Evolutionary conservation across 2,797 vertebrate genomes (phyloP).

Genomic region (Meriones psammophilus): DNA sequence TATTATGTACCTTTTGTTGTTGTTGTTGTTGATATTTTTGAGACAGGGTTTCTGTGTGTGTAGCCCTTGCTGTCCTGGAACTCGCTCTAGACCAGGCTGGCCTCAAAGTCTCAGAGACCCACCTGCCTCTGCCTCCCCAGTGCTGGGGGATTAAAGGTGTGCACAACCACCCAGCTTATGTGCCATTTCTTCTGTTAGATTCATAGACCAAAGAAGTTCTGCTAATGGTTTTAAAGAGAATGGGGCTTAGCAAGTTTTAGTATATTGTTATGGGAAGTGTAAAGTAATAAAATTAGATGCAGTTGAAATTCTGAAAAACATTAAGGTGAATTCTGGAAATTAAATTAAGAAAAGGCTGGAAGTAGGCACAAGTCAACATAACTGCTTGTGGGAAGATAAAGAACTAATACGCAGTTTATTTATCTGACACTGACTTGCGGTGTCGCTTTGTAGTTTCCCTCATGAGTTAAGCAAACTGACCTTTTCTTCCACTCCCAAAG

Average conservation of each 20-base stretch:
- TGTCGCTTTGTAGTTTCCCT: slow-evolving; percentile 44
- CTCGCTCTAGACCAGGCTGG: too few relatives aligned
- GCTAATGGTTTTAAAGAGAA: slow-evolving; percentile 15
- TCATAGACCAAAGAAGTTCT: slow-evolving; percentile 20
- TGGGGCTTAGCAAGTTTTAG: not conserved
- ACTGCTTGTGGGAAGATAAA: not conserved
- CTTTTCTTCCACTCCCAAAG: not conserved
- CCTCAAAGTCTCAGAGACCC: too few relatives aligned
- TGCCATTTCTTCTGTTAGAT: not conserved
- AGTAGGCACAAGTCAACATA: not conserved
- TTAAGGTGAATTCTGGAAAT: not conserved
- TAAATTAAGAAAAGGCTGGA: not conserved
- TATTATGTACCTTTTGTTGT: not conserved
- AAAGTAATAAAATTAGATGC: slow-evolving; percentile 23
- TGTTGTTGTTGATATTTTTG: too few relatives aligned
- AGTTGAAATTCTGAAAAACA: slow-evolving; percentile 38
- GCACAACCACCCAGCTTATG: too few relatives aligned
- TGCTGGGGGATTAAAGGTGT: too few relatives aligned
- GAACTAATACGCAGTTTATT: not conserved
- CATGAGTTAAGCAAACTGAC: not conserved
- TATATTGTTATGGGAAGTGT: not conserved
- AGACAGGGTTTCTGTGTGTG: too few relatives aligned
- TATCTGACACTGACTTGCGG: slow-evolving; percentile 17
- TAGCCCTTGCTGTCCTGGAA: too few relatives aligned
- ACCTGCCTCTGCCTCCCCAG: too few relatives aligned